These are phyloP conservation scores for Piezodorus guildinii DNA, from an alignment of 1,140 invertebrate genomes.

Conservation along the genomic window DNA sequence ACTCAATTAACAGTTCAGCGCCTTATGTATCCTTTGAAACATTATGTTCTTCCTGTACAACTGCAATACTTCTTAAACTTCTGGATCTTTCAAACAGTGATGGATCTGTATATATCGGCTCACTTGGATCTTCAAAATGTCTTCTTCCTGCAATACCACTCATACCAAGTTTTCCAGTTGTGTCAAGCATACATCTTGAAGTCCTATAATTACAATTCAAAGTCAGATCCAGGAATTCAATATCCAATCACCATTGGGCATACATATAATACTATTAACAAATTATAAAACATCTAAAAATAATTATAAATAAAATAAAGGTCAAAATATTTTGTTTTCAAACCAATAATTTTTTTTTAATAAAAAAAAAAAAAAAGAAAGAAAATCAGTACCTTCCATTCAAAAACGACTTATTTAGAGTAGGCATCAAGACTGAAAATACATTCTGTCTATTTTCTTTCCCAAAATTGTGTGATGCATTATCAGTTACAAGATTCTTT, in stretches of 20 bases:
- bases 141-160: background rate
- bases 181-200: constrained; percentile 22
- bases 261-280: no score
- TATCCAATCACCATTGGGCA: no score
- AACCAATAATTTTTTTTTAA: no score
- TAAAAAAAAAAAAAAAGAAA: no score
- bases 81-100: constrained; percentile 75
- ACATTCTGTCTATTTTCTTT: constrained; percentile 25
- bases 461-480: constrained; percentile 19
- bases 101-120: constrained; percentile 85
- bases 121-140: constrained; percentile 68
- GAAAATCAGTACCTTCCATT: constrained; percentile 28
- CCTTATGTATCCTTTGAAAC: constrained; percentile 9
- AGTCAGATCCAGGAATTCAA: no score
- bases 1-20: background rate
- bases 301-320: no score
- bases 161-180: constrained; percentile 15
- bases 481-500: constrained; percentile 50
- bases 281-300: no score
- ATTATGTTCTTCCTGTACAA: constrained; percentile 22
- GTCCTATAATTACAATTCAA: background rate
- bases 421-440: constrained; percentile 31
- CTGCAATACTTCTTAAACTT: constrained; percentile 38
- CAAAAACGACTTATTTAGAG: constrained; percentile 30
- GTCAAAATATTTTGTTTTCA: no score